Conservation (phyloP, 1,140 invertebrate genomes). For the Cherax destructor region DNA sequence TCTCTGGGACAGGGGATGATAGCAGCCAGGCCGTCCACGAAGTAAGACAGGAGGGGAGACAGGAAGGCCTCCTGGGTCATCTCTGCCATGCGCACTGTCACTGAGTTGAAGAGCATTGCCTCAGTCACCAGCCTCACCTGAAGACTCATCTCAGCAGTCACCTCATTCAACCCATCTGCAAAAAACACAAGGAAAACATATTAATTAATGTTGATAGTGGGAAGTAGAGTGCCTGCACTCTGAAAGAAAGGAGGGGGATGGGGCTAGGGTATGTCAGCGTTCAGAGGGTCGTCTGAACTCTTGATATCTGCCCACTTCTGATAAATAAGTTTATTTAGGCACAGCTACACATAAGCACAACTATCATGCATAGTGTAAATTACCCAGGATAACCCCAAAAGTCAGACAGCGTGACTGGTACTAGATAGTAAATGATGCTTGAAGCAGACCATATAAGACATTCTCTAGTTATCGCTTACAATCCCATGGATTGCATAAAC, state of each 20-base stretch:
- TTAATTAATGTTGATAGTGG: conserved; percentile 8
- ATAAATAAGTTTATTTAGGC: no score
- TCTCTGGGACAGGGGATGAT: conserved; percentile 94
- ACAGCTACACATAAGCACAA: no score
- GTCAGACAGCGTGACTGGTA: no score
- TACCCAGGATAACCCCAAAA: no score
- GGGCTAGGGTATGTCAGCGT: background rate
- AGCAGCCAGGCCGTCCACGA: conserved; percentile 92
- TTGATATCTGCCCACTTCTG: no score
- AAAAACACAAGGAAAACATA: conserved; percentile 31
- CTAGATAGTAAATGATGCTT: no score
- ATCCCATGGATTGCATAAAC: no score
- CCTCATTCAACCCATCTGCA: conserved; percentile 92
- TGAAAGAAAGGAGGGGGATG: background rate
- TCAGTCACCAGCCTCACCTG: conserved; percentile 93
- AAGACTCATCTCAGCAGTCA: conserved; percentile 91
- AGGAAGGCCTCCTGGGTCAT: conserved; percentile 96
- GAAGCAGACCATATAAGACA: no score
- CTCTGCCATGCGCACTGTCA: conserved; percentile 93
- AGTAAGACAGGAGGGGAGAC: conserved; percentile 91
- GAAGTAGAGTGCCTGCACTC: no score
- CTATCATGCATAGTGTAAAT: no score
- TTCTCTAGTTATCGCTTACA: no score
- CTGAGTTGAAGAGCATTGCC: conserved; percentile 95
- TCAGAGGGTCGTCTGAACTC: background rate